Evolutionary conservation across 2,888 invertebrate genomes (phyloP), one percentile per base, ranked within the genome.

Genomic region (Patella caerulea): DNA sequence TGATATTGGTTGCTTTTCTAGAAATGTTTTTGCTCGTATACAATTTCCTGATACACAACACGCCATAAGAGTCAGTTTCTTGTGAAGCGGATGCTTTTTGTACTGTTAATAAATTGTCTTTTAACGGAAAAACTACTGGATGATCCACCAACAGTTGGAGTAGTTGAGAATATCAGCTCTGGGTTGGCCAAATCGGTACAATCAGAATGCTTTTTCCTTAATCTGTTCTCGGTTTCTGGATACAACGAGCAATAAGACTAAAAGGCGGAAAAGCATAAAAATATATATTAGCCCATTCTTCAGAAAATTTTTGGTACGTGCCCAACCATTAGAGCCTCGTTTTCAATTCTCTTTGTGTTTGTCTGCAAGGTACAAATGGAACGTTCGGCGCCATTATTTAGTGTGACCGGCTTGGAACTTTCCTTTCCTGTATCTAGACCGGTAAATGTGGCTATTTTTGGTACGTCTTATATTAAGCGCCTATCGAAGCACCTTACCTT

Each of bases 181-280:
- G 79, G 52, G 81, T 81, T 69, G 79, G 65, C 81, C 81, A 81
- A 15, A 72, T 53, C 5, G 59, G 74, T 15, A 52, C 72, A 17
- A 74, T 74, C 70, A 78, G 14, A 12, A 78, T 14, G 15, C 56
- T 19, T 52, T 56, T 53, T 24, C 45, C 77, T 54, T 34, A 3
- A 3, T 78, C 75, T 12, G 12, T 11, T 24, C n/a, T 17, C n/a
- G 71, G 12, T 17, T 78, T 78, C 73, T 81, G 75, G 15, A 81
- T n/a, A 1, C 71, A 72, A 71, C 45, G 17, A 3, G 12, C 65
- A 15, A 79, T 69, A n/a, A 52, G 29, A 12, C 77, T 55, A 3
- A 59, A 45, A 19, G 24, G 55, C 19, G 71, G n/a, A 12, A 24
- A 4, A 77, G 11, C 11, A 77, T 1, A 74, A 54, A 70, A 71